Evolutionary conservation across 2,888 invertebrate genomes (phyloP).

Genomic region (Sphaeridia pumilis): DNA sequence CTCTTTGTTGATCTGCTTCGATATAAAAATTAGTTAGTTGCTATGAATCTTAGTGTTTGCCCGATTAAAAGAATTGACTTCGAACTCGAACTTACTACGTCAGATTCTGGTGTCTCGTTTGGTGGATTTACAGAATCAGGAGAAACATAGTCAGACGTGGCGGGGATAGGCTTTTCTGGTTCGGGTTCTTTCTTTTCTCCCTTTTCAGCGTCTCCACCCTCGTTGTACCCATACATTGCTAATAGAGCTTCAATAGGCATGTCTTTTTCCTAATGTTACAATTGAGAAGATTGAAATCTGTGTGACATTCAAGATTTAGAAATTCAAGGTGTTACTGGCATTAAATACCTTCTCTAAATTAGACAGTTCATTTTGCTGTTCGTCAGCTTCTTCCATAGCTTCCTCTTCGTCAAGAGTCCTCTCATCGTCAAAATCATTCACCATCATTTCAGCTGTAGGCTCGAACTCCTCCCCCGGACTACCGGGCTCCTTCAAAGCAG

Average conservation of each 20-base stretch:
- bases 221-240: conserved; percentile 71
- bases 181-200: conserved; percentile 39
- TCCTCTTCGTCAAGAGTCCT: conserved; percentile 94
- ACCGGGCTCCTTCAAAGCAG: conserved; percentile 17
- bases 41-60: no score
- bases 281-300: not conserved
- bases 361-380: conserved; percentile 76
- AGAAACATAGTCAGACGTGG: no score
- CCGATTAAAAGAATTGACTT: no score
- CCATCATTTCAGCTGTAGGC: conserved; percentile 90
- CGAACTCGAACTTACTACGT: no score
- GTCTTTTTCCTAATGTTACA: conserved; percentile 60
- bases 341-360: conserved; percentile 63
- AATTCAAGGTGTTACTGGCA: no score
- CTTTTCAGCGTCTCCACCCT: conserved; percentile 35
- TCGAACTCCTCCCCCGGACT: conserved; percentile 53
- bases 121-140: conserved; percentile 12
- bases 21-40: not conserved
- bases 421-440: conserved; percentile 96
- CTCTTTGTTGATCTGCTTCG: no score
- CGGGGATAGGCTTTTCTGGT: no score
- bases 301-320: no score
- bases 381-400: conserved; percentile 79
- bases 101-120: no score
- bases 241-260: conserved; percentile 90